phyloP scores from a whole-genome alignment of 2,888 invertebrate genomes.

The Ommatoiulus sabulosus region DNA sequence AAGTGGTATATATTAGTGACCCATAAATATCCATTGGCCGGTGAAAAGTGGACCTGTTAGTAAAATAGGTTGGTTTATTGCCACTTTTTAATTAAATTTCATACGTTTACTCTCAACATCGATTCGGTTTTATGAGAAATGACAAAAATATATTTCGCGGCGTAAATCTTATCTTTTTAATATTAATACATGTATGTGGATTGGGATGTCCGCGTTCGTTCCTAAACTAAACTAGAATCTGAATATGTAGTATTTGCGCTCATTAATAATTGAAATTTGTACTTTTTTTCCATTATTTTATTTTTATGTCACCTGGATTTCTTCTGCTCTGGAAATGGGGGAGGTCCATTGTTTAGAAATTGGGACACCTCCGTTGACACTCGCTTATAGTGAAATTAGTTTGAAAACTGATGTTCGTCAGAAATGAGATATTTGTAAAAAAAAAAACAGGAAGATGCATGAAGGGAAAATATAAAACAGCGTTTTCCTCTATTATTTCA shows the following conservation, averaged over 20 bases:
- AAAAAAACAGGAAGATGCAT: too few species aligned
- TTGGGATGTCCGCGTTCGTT: not conserved
- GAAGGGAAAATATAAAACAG: too few species aligned
- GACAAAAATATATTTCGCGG: too few species aligned
- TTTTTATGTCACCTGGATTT: slow-evolving; percentile 26
- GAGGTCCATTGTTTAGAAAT: slow-evolving; percentile 29
- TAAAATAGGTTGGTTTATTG: slow-evolving; percentile 3
- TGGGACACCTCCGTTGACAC: not conserved
- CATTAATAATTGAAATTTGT: slow-evolving; percentile 26
- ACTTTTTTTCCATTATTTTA: slow-evolving; percentile 4
- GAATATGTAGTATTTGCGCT: not conserved
- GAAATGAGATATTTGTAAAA: not conserved
- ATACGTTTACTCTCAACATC: not conserved
- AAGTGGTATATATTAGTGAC: slow-evolving; percentile 17
- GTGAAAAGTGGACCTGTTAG: not conserved
- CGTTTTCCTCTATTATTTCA: too few species aligned
- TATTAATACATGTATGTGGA: slow-evolving; percentile 32
- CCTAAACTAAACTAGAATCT: slow-evolving; percentile 32
- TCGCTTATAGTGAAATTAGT: not conserved
- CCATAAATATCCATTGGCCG: not conserved
- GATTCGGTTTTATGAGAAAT: not conserved
- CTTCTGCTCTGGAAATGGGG: not conserved
- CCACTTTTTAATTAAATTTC: not conserved
- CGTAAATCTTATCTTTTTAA: not conserved
- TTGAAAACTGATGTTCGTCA: not conserved